A percentile compares a stretch with the other conserved stretches of the same genome.
Conservation (phyloP, 1,140 invertebrate genomes). For the Rhysida immarginata region DNA sequence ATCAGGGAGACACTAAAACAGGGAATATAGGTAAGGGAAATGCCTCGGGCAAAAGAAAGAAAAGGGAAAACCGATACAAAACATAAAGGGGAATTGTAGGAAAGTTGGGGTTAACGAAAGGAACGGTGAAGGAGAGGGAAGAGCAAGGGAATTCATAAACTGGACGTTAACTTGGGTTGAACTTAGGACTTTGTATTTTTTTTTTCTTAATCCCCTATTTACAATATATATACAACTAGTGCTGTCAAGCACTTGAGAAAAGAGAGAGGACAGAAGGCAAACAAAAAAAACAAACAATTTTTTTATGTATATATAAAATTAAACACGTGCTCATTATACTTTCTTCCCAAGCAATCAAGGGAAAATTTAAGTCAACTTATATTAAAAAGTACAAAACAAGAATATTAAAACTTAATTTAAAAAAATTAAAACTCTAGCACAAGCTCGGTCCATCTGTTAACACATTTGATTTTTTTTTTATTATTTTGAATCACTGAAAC, state of each 20-base stretch:
- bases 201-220: background rate
- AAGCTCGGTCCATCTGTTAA: no score
- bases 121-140: background rate
- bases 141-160: background rate
- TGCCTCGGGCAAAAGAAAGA: background rate
- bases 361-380: no score
- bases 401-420: no score
- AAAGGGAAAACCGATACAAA: background rate
- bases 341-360: no score
- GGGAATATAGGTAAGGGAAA: background rate
- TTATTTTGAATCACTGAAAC: no score
- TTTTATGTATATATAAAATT: no score
- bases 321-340: no score
- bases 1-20: background rate
- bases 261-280: no score
- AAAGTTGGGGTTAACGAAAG: background rate
- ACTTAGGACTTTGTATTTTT: slow-evolving; percentile 1
- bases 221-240: slow-evolving; percentile 1
- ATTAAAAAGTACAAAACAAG: no score
- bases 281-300: no score
- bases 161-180: background rate
- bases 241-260: background rate
- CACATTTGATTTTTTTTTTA: no score
- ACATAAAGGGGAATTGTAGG: background rate
- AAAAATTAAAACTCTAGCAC: no score